Evolutionary conservation across 2,113 vertebrate genomes (phyloP).

Genomic region (Poeciliopsis turrubarensis): DNA sequence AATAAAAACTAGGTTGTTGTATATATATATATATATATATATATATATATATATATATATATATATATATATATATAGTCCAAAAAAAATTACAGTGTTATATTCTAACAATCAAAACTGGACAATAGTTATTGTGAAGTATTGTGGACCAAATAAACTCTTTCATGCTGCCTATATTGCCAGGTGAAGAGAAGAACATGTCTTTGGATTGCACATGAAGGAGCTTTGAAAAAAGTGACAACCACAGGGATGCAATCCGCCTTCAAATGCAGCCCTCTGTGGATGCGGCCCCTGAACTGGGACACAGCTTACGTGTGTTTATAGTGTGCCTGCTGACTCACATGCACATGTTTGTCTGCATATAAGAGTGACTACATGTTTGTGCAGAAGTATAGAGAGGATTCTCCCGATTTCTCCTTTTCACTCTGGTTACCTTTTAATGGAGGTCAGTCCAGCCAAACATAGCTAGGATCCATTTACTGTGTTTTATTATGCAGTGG

Average conservation of each 20-base stretch:
- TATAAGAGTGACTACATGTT: not conserved
- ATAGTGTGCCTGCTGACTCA: not conserved
- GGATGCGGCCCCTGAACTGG: not conserved
- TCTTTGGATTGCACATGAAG: not conserved
- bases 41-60: no score
- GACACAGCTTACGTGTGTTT: not conserved
- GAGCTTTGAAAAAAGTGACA: not conserved
- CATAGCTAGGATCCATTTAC: conserved; percentile 75
- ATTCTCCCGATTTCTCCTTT: conserved; percentile 45
- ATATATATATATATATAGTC: not conserved
- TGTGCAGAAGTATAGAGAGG: conserved; percentile 13
- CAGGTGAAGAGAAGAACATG: not conserved
- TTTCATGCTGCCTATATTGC: not conserved
- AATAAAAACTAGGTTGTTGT: not conserved
- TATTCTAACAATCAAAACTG: not conserved
- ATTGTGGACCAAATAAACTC: not conserved
- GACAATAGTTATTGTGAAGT: not conserved
- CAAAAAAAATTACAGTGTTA: no score
- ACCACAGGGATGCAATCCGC: not conserved
- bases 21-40: no score
- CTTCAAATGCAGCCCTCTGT: not conserved
- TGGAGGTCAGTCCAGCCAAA: conserved; percentile 69
- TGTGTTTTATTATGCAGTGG: conserved; percentile 76
- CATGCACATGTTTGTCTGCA: not conserved
- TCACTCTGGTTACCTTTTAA: conserved; percentile 57